These are phyloP conservation scores for Pelmatolapia mariae DNA, from an alignment of 2,113 vertebrate genomes.

Conservation along the genomic window DNA sequence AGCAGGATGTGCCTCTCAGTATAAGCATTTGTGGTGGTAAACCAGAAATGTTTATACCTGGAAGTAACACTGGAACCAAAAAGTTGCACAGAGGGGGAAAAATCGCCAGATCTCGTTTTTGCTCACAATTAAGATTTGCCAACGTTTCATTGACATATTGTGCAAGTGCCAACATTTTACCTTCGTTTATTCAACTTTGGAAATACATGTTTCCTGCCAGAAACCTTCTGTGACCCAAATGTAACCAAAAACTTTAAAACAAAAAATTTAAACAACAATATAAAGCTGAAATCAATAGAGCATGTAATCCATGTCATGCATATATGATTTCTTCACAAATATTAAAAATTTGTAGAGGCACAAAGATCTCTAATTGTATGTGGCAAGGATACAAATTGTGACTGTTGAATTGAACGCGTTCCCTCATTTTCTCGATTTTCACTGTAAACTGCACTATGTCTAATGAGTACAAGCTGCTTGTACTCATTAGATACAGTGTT, in stretches of 20 bases:
- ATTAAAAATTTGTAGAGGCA: not conserved
- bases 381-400: not conserved
- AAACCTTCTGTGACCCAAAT: not conserved
- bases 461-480: not conserved
- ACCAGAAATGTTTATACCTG: not conserved
- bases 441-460: not conserved
- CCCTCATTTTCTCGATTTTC: not conserved
- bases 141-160: not conserved
- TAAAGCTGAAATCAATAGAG: not conserved
- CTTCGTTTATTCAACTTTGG: not conserved
- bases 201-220: not conserved
- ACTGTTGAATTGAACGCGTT: not conserved
- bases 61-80: not conserved
- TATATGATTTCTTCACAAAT: not conserved
- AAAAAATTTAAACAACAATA: not conserved
- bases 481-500: not conserved
- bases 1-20: not conserved
- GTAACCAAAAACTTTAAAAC: not conserved
- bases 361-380: not conserved
- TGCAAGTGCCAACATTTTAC: not conserved
- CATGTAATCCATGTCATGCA: not conserved
- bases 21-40: not conserved
- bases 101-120: not conserved
- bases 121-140: not conserved
- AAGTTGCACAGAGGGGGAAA: not conserved